Evolutionary conservation across 2,113 vertebrate genomes (phyloP), one percentile per base, ranked within the genome.

Genomic region (Cheilinus undulatus): DNA sequence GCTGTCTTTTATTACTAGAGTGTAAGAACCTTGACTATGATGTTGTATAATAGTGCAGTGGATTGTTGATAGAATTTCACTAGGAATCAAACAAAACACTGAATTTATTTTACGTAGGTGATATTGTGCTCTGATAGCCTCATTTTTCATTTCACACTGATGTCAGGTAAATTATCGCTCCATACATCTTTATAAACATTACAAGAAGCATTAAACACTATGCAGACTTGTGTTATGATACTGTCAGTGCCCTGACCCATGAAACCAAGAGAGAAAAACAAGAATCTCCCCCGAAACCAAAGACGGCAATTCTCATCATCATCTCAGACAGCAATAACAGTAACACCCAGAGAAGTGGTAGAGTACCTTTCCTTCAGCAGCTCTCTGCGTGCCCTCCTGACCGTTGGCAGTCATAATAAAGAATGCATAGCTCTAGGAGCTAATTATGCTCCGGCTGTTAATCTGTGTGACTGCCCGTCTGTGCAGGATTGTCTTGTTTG

Each of bases 361-460:
- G 43, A 65, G 73, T 50, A 28, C 57, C 64, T 66, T 67, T 58
- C 52, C 30, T 40, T 43, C 56, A 26, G 46, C 69, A 38, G 61
- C 66, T 32, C n/a, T 2, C n/a, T 23, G 46, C 28, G 20, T 66
- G 77, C 60, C 40, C 19, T 69, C 50, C 59, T 53, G 67, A 68
- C 71, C 59, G 60, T 54, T 66, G 63, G 69, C 73, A 76, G 65
- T 57, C 36, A 57, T 36, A 74, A 82, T 65, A 72, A 76, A 76
- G 46, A 60, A n/a, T 49, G 53, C 61, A 57, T n/a, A 53, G 72
- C 75, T 79, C 19, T 10, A 58, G 75, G 74, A 84, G 53, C 65
- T 88, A 68, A 84, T 88, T 79, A 80, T 62, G 20, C 73, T 2
- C 13, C 5, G 28, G 53, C 40, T 64, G 77, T 81, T 81, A 67